Evolutionary conservation across 2,888 invertebrate genomes (phyloP).

Genomic region (Colletes collaris): DNA sequence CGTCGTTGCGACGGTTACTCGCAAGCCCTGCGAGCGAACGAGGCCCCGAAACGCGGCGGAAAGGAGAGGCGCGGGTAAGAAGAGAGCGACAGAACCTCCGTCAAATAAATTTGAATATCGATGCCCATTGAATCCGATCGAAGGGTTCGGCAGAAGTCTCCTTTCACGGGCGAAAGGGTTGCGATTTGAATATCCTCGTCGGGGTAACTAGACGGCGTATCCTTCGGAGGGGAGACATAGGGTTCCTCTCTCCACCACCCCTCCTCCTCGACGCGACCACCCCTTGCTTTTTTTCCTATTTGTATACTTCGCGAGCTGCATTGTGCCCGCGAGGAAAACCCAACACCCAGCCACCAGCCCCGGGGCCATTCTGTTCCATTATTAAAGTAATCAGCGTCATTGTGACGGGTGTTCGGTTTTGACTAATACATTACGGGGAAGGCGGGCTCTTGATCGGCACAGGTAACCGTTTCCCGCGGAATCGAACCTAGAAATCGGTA

Average conservation of each 20-base stretch:
- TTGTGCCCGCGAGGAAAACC: conserved; percentile 79
- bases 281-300: conserved; percentile 73
- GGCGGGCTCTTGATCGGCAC: conserved; percentile 56
- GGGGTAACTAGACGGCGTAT: conserved; percentile 80
- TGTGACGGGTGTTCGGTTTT: conserved; percentile 79
- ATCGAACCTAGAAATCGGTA: conserved; percentile 25
- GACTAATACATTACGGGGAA: conserved; percentile 70
- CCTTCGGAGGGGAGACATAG: conserved; percentile 69
- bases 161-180: conserved; percentile 79
- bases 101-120: conserved; percentile 83
- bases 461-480: conserved; percentile 64
- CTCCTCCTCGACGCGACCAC: neutral
- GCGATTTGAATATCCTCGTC: conserved; percentile 82
- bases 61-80: conserved; percentile 46
- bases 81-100: conserved; percentile 72
- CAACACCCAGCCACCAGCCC: conserved; percentile 81
- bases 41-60: neutral
- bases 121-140: conserved; percentile 83
- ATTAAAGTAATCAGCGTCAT: conserved; percentile 82
- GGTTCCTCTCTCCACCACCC: conserved; percentile 29
- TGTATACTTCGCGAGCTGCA: conserved; percentile 80
- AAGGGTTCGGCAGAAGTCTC: conserved; percentile 80
- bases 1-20: conserved; percentile 63
- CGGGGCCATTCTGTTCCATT: conserved; percentile 80
- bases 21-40: conserved; percentile 1